Evolutionary conservation across 2,888 invertebrate species (phyloP).

Genomic region (Vanessa cardui): DNA sequence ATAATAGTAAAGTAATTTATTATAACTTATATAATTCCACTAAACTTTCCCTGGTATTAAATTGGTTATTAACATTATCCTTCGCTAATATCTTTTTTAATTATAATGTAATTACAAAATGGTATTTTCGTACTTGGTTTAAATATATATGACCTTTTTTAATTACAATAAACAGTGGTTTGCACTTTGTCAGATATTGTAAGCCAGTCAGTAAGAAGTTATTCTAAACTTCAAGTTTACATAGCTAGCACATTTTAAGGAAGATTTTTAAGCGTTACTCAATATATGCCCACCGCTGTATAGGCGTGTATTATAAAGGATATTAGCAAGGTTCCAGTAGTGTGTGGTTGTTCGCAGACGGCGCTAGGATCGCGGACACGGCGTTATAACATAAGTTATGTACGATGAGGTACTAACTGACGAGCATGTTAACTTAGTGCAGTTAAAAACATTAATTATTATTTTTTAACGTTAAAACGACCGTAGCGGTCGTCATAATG

Average conservation of each 20-base stretch:
- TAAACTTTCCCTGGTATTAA: not conserved
- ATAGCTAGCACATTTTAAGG: too few species aligned
- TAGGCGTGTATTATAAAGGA: conserved; percentile 37
- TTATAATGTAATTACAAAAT: not conserved
- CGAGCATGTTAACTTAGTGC: conserved; percentile 77
- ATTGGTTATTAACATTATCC: conserved; percentile 12
- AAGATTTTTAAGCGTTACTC: not conserved
- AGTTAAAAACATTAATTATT: conserved; percentile 34
- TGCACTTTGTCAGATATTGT: not conserved
- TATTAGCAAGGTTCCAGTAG: conserved; percentile 47
- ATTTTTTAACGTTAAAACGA: not conserved
- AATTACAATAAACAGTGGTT: not conserved
- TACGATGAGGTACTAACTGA: conserved; percentile 78
- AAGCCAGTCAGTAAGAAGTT: too few species aligned
- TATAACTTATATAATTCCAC: conserved; percentile 4
- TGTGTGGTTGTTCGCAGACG: conserved; percentile 79
- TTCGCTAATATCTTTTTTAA: conserved; percentile 35
- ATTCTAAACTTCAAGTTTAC: too few species aligned
- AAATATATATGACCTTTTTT: not conserved
- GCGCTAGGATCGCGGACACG: conserved; percentile 67
- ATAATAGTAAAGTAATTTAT: not conserved
- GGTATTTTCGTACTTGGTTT: not conserved
- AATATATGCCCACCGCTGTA: not conserved
- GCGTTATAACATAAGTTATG: conserved; percentile 70
- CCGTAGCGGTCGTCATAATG: not conserved